Percentiles rank a stretch among this genome's conserved stretches.
Evolutionary conservation across 2,797 vertebrate species (phyloP).

Genomic region (Columba guinea): DNA sequence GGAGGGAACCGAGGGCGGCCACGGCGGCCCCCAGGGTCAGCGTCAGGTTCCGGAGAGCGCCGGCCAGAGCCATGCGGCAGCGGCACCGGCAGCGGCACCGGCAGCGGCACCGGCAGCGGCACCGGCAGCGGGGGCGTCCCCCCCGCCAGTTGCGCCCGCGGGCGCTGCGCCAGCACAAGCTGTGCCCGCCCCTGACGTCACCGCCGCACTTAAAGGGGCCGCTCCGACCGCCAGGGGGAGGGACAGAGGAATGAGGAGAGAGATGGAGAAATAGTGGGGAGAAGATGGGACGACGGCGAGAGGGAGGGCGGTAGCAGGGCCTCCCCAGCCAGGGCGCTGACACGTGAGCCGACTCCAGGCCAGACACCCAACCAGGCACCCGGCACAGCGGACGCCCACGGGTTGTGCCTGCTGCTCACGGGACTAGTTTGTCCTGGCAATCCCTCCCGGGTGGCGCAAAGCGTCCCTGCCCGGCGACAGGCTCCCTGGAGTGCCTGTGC

Average conservation of each 20-base stretch:
- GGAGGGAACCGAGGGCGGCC: slow-evolving; percentile 84
- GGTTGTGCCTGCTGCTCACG: neutral
- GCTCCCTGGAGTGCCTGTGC: too few species aligned
- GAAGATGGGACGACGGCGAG: neutral
- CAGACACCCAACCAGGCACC: neutral
- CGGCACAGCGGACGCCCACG: neutral
- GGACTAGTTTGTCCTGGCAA: too few species aligned
- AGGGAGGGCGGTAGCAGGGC: too few species aligned
- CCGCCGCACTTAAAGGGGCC: neutral
- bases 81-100: neutral
- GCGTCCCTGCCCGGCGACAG: too few species aligned
- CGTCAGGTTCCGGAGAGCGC: slow-evolving; percentile 78
- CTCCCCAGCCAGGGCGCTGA: too few species aligned
- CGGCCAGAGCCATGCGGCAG: slow-evolving; percentile 70
- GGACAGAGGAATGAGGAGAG: neutral
- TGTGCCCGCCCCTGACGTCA: neutral
- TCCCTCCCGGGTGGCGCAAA: too few species aligned
- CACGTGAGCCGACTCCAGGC: neutral
- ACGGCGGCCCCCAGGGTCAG: slow-evolving; percentile 84
- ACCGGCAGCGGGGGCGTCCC: neutral
- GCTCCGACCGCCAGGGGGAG: neutral
- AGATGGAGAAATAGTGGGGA: neutral
- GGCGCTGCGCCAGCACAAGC: neutral
- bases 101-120: neutral
- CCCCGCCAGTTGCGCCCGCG: neutral